A percentile compares a stretch with the other conserved stretches of the same genome.
Evolutionary conservation across 1,140 invertebrate genomes (phyloP).

Genomic region (Limonius californicus): DNA sequence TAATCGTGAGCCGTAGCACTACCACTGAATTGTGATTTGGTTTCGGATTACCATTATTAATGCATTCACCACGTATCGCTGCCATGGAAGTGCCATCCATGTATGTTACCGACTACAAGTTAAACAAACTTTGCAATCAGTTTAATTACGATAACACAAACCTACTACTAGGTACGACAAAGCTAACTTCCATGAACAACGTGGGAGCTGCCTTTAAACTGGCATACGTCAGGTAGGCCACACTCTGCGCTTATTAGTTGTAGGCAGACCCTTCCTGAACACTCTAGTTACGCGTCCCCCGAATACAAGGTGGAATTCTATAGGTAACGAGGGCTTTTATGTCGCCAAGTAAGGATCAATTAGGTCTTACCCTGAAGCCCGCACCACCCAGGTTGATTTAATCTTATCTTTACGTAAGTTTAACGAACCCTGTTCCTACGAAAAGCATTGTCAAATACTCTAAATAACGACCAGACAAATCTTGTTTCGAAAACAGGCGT

Average conservation of each 20-base stretch:
- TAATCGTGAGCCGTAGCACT: conserved; percentile 1
- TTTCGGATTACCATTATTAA: conserved; percentile 6
- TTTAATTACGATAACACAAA: conserved; percentile 4
- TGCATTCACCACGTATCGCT: not conserved
- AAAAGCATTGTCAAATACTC: too few species aligned
- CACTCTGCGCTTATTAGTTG: conserved; percentile 2
- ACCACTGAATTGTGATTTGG: conserved; percentile 3
- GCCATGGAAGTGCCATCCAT: not conserved
- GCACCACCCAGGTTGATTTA: conserved; percentile 1
- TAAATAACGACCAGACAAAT: too few species aligned
- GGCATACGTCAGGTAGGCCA: conserved; percentile 4
- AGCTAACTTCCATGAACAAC: not conserved
- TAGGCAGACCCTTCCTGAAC: not conserved
- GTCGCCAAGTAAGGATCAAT: conserved; percentile 4
- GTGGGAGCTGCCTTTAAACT: not conserved
- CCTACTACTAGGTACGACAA: not conserved
- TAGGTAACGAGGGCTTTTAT: conserved; percentile 6
- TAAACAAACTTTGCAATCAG: conserved; percentile 5
- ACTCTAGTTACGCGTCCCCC: not conserved
- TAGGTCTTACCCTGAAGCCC: not conserved
- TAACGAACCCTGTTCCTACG: too few species aligned
- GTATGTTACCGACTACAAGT: too few species aligned
- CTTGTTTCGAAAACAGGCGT: too few species aligned
- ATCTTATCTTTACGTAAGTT: not conserved
- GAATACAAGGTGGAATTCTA: conserved; percentile 1